A percentile compares a stretch with the other conserved stretches of the same genome.
phyloP scores from a whole-genome alignment of 2,888 invertebrate genomes.

The Epinotia nisella region DNA sequence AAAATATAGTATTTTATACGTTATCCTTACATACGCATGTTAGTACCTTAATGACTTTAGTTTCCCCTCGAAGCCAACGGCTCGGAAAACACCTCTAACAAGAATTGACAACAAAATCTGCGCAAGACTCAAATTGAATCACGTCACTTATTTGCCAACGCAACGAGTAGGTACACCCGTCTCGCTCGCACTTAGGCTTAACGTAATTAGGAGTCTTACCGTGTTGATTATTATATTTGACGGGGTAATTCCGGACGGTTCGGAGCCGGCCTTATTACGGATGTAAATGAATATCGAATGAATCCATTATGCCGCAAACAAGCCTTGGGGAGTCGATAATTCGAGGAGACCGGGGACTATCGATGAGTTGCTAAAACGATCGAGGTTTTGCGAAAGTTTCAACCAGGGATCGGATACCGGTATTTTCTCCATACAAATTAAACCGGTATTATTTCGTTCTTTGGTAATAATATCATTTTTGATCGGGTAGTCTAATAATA shows the following conservation, averaged over 20 bases:
- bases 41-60: too few species aligned
- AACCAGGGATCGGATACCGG: too few species aligned
- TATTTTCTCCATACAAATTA: too few species aligned
- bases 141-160: conserved; percentile 60
- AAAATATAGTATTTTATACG: too few species aligned
- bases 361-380: conserved; percentile 54
- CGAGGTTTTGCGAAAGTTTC: not conserved
- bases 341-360: conserved; percentile 63
- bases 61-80: conserved; percentile 46
- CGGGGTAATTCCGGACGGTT: conserved; percentile 75
- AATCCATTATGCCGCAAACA: conserved; percentile 84
- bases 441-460: too few species aligned
- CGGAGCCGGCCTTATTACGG: conserved; percentile 78
- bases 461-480: too few species aligned
- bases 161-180: conserved; percentile 54
- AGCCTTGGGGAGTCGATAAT: conserved; percentile 71
- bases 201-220: conserved; percentile 52
- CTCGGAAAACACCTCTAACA: conserved; percentile 56
- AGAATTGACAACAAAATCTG: conserved; percentile 71
- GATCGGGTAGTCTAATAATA: too few species aligned
- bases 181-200: conserved; percentile 52
- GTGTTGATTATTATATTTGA: conserved; percentile 75
- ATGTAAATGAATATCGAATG: conserved; percentile 84
- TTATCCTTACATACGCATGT: too few species aligned
- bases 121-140: conserved; percentile 77